Conservation (phyloP, 2,113 vertebrate species). For the Genyomyrus donnyi region DNA sequence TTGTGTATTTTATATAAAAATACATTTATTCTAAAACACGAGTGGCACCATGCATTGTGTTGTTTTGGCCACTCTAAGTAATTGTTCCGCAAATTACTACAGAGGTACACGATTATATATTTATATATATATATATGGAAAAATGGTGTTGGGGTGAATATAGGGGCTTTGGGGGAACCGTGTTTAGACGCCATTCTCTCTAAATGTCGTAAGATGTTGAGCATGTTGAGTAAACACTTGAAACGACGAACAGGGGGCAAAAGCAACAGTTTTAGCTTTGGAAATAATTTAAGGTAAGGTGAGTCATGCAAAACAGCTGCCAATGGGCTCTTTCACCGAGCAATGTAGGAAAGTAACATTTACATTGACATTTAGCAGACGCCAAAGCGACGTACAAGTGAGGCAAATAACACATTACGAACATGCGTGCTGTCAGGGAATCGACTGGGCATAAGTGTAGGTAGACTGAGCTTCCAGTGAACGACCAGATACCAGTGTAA, state of each 20-base stretch:
- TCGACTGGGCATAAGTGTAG: not conserved
- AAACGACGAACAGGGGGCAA: not conserved
- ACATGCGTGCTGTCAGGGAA: not conserved
- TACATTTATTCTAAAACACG: not conserved
- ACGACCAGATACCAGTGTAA: not conserved
- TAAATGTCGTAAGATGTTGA: not conserved
- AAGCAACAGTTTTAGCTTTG: not conserved
- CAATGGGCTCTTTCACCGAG: not conserved
- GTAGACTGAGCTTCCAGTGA: not conserved
- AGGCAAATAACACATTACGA: not conserved
- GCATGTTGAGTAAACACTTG: not conserved
- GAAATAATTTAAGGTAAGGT: not conserved
- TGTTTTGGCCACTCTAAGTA: not conserved
- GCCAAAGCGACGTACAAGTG: not conserved
- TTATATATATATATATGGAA: no score
- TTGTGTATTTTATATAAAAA: not conserved
- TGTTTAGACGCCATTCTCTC: not conserved
- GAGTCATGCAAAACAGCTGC: not conserved
- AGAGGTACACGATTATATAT: not conserved
- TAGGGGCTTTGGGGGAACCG: not conserved
- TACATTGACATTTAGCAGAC: not conserved
- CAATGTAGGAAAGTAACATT: not conserved
- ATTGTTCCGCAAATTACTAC: not conserved
- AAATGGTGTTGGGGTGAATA: not conserved
- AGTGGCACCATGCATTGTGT: not conserved